Conservation (phyloP, 1,140 invertebrate genomes). For the Penaeus chinensis region DNA sequence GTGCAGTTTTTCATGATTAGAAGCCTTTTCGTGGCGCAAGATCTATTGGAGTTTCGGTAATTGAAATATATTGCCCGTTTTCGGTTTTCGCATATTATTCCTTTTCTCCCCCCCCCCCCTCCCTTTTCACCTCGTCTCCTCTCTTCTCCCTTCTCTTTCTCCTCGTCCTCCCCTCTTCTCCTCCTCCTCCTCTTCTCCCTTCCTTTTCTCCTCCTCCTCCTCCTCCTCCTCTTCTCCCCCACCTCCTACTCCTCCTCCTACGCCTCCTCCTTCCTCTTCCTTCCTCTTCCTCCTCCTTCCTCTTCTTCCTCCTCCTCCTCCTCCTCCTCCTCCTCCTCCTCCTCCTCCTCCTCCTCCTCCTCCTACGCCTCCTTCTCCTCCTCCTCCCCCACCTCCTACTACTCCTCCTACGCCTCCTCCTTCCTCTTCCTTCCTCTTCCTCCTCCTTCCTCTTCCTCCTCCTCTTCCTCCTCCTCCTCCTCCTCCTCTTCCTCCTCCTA, state of each 20-base stretch:
- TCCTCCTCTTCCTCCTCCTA: background rate
- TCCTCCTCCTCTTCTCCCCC: background rate
- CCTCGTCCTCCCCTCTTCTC: background rate
- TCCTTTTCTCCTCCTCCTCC: background rate
- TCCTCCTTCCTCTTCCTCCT: background rate
- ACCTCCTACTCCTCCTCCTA: background rate
- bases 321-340: too few relatives aligned
- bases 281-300: too few relatives aligned
- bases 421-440: background rate
- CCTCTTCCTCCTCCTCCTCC: background rate
- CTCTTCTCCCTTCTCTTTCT: too few relatives aligned
- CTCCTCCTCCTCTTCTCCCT: background rate
- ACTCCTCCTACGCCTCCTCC: background rate
- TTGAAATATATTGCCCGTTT: too few relatives aligned
- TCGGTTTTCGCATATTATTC: too few relatives aligned
- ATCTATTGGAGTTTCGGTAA: too few relatives aligned
- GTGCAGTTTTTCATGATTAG: too few relatives aligned
- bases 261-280: background rate
- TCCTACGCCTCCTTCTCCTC: background rate
- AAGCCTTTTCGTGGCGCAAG: too few relatives aligned
- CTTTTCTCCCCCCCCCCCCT: too few relatives aligned
- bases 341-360: too few relatives aligned
- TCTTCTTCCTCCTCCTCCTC: too few relatives aligned
- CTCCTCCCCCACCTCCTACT: background rate
- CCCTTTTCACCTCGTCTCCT: too few relatives aligned